phyloP scores from a whole-genome alignment of 2,797 vertebrate species.

The Macroramphosus scolopax region DNA sequence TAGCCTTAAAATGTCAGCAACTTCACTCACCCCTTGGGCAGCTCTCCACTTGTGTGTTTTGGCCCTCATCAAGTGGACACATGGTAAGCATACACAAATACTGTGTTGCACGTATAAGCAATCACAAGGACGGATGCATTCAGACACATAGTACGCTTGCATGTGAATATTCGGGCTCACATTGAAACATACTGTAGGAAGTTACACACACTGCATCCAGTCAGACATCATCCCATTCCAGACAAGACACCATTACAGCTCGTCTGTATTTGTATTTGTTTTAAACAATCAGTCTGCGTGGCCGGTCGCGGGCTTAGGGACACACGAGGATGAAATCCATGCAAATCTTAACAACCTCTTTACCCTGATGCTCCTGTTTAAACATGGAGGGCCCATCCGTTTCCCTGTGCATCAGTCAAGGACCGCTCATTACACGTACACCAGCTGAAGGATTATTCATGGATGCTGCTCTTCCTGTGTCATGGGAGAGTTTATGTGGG shows the following conservation, averaged over 20 bases:
- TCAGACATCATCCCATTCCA: conserved; percentile 16
- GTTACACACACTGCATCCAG: too few species aligned
- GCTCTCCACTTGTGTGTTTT: conserved; percentile 77
- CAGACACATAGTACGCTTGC: conserved; percentile 2
- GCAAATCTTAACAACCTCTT: conserved; percentile 56
- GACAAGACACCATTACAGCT: conserved; percentile 44
- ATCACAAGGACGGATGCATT: conserved; percentile 7
- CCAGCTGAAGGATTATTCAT: conserved; percentile 67
- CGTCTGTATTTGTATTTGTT: conserved; percentile 64
- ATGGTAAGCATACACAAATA: conserved; percentile 36
- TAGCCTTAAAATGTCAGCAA: conserved; percentile 94
- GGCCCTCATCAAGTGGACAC: conserved; percentile 62
- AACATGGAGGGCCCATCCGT: conserved; percentile 44
- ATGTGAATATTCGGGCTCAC: conserved; percentile 19
- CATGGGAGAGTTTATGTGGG: conserved; percentile 28
- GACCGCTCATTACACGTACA: conserved; percentile 53
- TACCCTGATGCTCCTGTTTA: conserved; percentile 59
- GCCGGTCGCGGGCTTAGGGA: conserved; percentile 47
- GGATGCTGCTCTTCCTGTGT: conserved; percentile 29
- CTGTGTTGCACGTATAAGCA: conserved; percentile 5
- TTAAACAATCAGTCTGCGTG: conserved; percentile 48
- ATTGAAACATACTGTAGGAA: conserved; percentile 2
- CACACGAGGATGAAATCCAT: conserved; percentile 37
- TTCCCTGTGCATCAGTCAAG: conserved; percentile 33
- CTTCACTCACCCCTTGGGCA: conserved; percentile 91